These are phyloP conservation scores for Acanthococcus lagerstroemiae DNA, from an alignment of 2,888 invertebrate species.

Conservation along the genomic window DNA sequence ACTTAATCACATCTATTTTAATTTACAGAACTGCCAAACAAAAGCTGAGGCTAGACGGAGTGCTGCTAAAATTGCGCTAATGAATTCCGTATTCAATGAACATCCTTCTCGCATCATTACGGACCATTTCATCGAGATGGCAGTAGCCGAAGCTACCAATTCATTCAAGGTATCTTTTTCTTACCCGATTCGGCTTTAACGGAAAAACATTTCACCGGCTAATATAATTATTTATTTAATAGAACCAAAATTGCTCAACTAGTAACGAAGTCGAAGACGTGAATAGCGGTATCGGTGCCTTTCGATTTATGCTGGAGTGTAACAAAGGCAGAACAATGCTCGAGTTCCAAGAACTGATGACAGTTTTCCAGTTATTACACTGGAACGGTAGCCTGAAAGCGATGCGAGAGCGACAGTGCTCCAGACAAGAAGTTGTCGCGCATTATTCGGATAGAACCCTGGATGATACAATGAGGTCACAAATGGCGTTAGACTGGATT, in stretches of 20 bases:
- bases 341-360: slow-evolving; percentile 94
- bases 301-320: slow-evolving; percentile 55
- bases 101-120: slow-evolving; percentile 86
- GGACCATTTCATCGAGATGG: slow-evolving; percentile 88
- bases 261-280: slow-evolving; percentile 42
- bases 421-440: slow-evolving; percentile 82
- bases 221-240: slow-evolving; percentile 19
- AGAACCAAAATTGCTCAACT: slow-evolving; percentile 38
- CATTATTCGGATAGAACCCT: slow-evolving; percentile 86
- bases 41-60: slow-evolving; percentile 90
- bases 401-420: slow-evolving; percentile 89
- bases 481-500: slow-evolving; percentile 94
- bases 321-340: slow-evolving; percentile 74
- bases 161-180: slow-evolving; percentile 66
- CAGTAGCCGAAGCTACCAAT: slow-evolving; percentile 80
- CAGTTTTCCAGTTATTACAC: slow-evolving; percentile 89
- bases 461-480: slow-evolving; percentile 90
- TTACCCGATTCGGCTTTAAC: too few species aligned
- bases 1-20: neutral
- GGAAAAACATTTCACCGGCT: neutral
- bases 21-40: slow-evolving; percentile 73
- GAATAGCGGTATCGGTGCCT: slow-evolving; percentile 68
- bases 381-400: slow-evolving; percentile 95
- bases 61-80: slow-evolving; percentile 88
- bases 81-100: slow-evolving; percentile 95